Percentiles rank a stretch among this genome's conserved stretches.
Conservation (phyloP, 1,140 invertebrate genomes). For the Elymnias hypermnestra region DNA sequence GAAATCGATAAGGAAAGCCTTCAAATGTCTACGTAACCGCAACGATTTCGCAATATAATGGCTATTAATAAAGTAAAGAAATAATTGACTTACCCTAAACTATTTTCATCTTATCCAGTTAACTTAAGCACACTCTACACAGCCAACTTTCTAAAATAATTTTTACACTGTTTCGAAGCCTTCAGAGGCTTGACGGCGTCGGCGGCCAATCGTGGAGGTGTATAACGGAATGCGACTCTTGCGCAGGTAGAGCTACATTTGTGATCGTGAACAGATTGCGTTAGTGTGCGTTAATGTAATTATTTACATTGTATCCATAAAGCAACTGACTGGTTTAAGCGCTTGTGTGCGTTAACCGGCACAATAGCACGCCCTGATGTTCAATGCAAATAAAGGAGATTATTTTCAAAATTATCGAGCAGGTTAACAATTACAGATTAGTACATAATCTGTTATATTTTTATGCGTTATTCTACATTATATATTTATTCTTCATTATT, state of each 20-base stretch:
- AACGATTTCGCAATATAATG: background rate
- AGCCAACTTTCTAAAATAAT: conserved; percentile 59
- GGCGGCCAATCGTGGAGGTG: conserved; percentile 56
- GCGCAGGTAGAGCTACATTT: conserved; percentile 53
- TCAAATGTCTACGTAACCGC: background rate
- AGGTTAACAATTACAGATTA: background rate
- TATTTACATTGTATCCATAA: conserved; percentile 38
- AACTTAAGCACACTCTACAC: conserved; percentile 31
- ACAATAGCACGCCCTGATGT: conserved; percentile 7
- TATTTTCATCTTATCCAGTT: conserved; percentile 36
- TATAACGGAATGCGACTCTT: conserved; percentile 67
- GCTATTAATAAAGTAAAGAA: background rate
- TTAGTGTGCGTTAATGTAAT: conserved; percentile 46
- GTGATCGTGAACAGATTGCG: conserved; percentile 26
- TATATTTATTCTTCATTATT: too few species aligned
- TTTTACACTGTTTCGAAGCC: conserved; percentile 44
- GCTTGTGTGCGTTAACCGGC: conserved; percentile 7
- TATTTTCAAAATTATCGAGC: background rate
- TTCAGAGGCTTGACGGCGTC: conserved; percentile 52
- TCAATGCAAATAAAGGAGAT: background rate
- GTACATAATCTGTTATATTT: too few species aligned
- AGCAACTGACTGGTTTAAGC: conserved; percentile 23
- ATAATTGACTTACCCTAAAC: conserved; percentile 37
- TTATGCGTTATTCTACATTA: too few species aligned
- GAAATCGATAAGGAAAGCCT: conserved; percentile 9